Evolutionary conservation across 2,888 invertebrate genomes (phyloP).

Genomic region (Drosophila mettleri): DNA sequence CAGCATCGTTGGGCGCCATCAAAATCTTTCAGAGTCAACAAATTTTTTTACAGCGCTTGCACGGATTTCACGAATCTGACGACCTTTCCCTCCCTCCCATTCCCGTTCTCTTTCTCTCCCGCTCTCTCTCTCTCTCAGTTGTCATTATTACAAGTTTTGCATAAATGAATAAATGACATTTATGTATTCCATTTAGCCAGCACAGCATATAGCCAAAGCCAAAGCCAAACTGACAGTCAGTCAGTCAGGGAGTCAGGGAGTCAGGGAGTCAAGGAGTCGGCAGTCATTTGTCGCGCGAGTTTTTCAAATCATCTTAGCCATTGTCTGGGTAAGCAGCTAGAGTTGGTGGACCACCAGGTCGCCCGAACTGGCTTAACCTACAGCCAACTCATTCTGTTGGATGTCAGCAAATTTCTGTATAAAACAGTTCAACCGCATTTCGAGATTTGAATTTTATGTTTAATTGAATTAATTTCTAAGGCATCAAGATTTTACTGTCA

Average conservation of each 20-base stretch:
- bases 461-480: conserved; percentile 70
- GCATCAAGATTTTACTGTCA: background rate
- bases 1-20: conserved; percentile 57
- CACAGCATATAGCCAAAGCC: conserved; percentile 37
- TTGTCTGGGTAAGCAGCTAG: conserved; percentile 41
- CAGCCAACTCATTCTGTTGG: conserved; percentile 39
- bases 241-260: conserved; percentile 14
- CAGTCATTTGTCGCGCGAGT: conserved; percentile 57
- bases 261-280: conserved; percentile 7
- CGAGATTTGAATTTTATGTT: conserved; percentile 48
- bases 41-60: conserved; percentile 53
- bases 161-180: conserved; percentile 78
- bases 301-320: conserved; percentile 59
- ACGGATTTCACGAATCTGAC: conserved; percentile 53
- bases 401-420: conserved; percentile 66
- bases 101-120: background rate
- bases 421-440: conserved; percentile 49
- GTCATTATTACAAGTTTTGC: conserved; percentile 79
- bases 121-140: conserved; percentile 21
- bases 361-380: background rate
- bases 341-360: background rate
- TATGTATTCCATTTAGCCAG: conserved; percentile 72
- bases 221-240: conserved; percentile 12
- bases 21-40: conserved; percentile 75
- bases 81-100: background rate